A percentile compares a stretch with the other conserved stretches of the same genome.
Evolutionary conservation across 2,113 vertebrate species (phyloP).

Genomic region (Dolichotis patagonum): DNA sequence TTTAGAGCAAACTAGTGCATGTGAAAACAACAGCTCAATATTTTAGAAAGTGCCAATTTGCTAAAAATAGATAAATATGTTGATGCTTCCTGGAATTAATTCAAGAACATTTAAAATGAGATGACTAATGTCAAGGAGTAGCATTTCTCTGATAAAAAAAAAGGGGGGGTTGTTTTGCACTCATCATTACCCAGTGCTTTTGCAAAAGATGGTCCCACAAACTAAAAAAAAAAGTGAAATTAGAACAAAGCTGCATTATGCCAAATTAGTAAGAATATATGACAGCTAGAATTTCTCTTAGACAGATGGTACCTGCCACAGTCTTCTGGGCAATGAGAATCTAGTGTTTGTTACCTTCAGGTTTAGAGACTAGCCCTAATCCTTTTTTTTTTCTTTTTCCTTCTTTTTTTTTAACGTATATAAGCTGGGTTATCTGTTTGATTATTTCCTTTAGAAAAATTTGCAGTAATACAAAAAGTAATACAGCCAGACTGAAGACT

Average conservation of each 20-base stretch:
- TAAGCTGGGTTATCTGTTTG: not conserved
- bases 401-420: not conserved
- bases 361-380: not conserved
- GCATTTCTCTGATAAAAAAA: constrained; percentile 75
- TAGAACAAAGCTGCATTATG: constrained; percentile 34
- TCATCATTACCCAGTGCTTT: constrained; percentile 64
- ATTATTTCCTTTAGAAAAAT: constrained; percentile 1
- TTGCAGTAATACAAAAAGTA: not conserved
- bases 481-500: not conserved
- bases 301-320: not conserved
- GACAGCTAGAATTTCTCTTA: not conserved
- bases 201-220: constrained; percentile 39
- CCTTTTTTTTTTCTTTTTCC: not conserved
- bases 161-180: constrained; percentile 61
- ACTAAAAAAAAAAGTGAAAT: constrained; percentile 8
- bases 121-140: constrained; percentile 82
- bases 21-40: constrained; percentile 77
- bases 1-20: constrained; percentile 79
- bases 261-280: constrained; percentile 58
- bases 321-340: constrained; percentile 4
- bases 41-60: constrained; percentile 75
- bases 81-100: constrained; percentile 86
- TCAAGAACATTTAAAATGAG: constrained; percentile 82
- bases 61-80: constrained; percentile 84
- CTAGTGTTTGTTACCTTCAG: not conserved